Evolutionary conservation across 2,888 invertebrate genomes (phyloP).

Genomic region (Plagodis pulveraria): DNA sequence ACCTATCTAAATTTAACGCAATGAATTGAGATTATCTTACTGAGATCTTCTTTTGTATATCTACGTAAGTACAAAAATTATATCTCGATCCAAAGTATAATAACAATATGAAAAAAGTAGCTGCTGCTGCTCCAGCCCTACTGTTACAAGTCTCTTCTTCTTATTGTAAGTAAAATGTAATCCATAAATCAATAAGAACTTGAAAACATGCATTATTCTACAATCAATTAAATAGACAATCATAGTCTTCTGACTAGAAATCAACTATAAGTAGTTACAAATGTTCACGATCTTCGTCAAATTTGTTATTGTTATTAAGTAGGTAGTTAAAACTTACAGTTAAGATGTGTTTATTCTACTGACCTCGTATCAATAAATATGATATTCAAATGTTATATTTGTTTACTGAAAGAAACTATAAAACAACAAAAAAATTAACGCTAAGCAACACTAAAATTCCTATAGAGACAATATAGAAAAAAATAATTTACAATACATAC

Average conservation of each 20-base stretch:
- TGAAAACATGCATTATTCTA: constrained; percentile 31
- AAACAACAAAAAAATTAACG: constrained; percentile 77
- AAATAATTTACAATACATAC: constrained; percentile 80
- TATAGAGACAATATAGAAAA: constrained; percentile 65
- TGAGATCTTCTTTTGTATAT: constrained; percentile 40
- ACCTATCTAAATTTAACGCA: constrained; percentile 17
- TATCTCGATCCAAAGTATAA: constrained; percentile 25
- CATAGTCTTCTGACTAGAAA: constrained; percentile 82
- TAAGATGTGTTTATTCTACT: constrained; percentile 71
- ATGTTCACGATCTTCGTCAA: constrained; percentile 56
- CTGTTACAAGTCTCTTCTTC: constrained; percentile 8
- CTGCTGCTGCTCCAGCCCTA: constrained; percentile 37
- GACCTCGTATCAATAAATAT: constrained; percentile 82
- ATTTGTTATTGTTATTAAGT: constrained; percentile 64
- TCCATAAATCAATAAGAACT: constrained; percentile 1
- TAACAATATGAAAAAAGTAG: constrained; percentile 12
- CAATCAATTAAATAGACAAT: constrained; percentile 69
- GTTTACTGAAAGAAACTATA: constrained; percentile 57
- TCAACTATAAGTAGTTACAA: constrained; percentile 62
- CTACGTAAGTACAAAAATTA: constrained; percentile 27
- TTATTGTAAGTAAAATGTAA: not conserved
- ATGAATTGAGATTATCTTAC: constrained; percentile 35
- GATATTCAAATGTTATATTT: constrained; percentile 71
- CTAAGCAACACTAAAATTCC: constrained; percentile 72
- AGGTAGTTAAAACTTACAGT: constrained; percentile 60